Evolutionary conservation across 2,888 invertebrate species (phyloP), one percentile per base, ranked within the genome.

Genomic region (Drosophila ustulata): DNA sequence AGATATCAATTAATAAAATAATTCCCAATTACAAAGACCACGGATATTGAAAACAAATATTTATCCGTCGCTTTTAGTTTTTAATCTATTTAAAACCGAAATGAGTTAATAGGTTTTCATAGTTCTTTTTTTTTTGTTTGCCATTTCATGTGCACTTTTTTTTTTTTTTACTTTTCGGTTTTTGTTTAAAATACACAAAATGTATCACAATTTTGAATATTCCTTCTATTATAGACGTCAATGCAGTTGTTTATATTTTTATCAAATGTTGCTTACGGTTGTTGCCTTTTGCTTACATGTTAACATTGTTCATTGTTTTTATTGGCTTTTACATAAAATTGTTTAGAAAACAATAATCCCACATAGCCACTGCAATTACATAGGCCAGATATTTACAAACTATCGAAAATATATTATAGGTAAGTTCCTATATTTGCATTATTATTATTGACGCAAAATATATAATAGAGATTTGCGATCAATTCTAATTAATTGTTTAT

Each of bases 341-440:
- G 82, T 66, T 41, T 56, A 86, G 56, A 82, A 82, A 80, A 64
- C 58, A 68, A 63, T 53, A 51, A 66, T 74, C 78, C 78, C 82
- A 82, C 73, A 57, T 53, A 46, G 23, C 28, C 46, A 50, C 77
- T 57, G 57, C 28, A 58, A 51, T 46, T 66, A 47, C 39, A 53
- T 49, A 75, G 70, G 82, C 81, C 79, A 82, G 86, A 87, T 92
- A 92, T 92, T 89, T 91, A 91, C 91, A 83, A 86, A 90, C 50
- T 89, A 85, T 83, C 79, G 81, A 82, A 84, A 62, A 68, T 68
- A 37, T 66, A 51, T 49, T 63, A 37, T 46, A 64, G 50, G 32
- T 61, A 49, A 23, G 7, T 55, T 45, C 11, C 23, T 56, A 47
- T 46, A 30, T 45, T 25, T 46, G 28, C 25, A 41, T 34, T 45